Base-by-base conservation (phyloP, 1,140 invertebrate genomes). In the Lordiphosa collinella region DNA sequence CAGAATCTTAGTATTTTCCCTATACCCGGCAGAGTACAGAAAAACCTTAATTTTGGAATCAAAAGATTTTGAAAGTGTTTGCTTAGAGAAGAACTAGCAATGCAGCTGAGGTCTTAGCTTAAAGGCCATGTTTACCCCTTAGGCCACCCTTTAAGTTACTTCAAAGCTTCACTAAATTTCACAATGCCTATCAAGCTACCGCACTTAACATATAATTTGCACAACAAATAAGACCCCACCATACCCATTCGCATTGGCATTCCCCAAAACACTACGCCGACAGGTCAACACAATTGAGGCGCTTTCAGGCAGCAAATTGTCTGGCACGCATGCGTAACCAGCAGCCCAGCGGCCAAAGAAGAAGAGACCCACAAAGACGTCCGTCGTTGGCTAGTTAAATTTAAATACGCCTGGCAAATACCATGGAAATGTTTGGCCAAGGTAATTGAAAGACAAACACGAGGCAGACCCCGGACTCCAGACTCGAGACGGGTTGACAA, bases 241-340 rank as follows among this genome's bases (percentile, higher is more conserved):
- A 11, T 13, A 13, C 13, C 11, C 41, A 31, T 31, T 29, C 41
- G 16, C 41, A 44, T 44, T 44, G 41, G 41, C 41, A 44, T 44
- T 44, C 41, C 41, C 41, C 41, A 44, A 44, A 38, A 54, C 13
- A 31, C 38, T 57, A 50, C 25, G 61, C 56, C 63, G 66, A 61
- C 58, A 67, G 67, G 61, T 62, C 63, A 70, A 66, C 53, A 70
- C 74, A 78, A 78, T 79, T 78, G 53, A 78, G 54, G 59, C 43
- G 73, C 73, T 73, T 58, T 78, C 62, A 78, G 72, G 53, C 73
- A 79, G 73, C 68, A 79, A 78, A 78, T 78, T 78, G 73, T 79
- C 50, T 40, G 58, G 35, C 51, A 48, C 74, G 73, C 73, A 78
- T 69, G 72, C 72, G 72, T 76, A 76, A 76, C 71, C 47, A 58